These are phyloP conservation scores for Eupristina koningsbergeri DNA, from an alignment of 1,140 invertebrate species.

Conservation along the genomic window DNA sequence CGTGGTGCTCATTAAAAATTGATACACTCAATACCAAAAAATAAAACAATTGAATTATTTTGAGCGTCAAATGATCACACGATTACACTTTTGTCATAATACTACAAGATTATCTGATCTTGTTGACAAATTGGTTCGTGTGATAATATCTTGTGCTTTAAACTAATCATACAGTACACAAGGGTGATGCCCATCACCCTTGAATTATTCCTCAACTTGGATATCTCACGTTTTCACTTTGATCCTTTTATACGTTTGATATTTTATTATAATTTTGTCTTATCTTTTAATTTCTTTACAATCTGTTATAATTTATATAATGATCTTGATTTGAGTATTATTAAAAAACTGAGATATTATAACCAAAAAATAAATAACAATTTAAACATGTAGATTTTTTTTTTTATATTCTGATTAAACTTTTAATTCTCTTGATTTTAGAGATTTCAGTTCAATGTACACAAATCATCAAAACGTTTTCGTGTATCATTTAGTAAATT, in stretches of 20 bases:
- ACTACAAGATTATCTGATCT: slow-evolving; percentile 57
- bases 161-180: slow-evolving; percentile 5
- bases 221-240: slow-evolving; percentile 22
- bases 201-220: slow-evolving; percentile 27
- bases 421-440: too few relatives aligned
- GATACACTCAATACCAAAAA: background rate
- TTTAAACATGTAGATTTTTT: too few relatives aligned
- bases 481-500: too few relatives aligned
- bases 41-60: slow-evolving; percentile 47
- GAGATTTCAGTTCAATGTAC: too few relatives aligned
- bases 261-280: slow-evolving; percentile 29
- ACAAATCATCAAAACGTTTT: too few relatives aligned
- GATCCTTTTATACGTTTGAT: background rate
- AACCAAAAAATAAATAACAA: too few relatives aligned
- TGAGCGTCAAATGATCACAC: slow-evolving; percentile 12
- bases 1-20: background rate
- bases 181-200: slow-evolving; percentile 25
- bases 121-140: slow-evolving; percentile 59
- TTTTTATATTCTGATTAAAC: too few relatives aligned
- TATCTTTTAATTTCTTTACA: background rate
- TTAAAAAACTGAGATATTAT: too few relatives aligned
- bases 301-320: background rate
- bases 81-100: slow-evolving; percentile 46
- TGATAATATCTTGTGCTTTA: slow-evolving; percentile 52
- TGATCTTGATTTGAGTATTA: too few relatives aligned